Evolutionary conservation across 2,113 vertebrate species (phyloP).

Genomic region (Xenus cinereus): DNA sequence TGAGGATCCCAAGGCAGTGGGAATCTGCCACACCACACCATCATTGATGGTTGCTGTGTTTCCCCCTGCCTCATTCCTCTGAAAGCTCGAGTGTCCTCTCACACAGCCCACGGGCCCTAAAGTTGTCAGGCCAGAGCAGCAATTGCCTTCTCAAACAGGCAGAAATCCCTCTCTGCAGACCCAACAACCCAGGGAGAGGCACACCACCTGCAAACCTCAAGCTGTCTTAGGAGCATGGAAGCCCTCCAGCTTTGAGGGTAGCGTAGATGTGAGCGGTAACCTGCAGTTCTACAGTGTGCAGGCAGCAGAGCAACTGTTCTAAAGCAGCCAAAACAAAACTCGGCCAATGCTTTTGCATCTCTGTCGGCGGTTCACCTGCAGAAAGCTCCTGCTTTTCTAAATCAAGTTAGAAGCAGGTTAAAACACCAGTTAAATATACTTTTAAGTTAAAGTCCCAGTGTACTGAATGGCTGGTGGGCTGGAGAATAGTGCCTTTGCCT

Average conservation of each 20-base stretch:
- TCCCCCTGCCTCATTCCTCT: not conserved
- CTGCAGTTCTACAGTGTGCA: not conserved
- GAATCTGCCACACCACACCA: not conserved
- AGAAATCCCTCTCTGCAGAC: not conserved
- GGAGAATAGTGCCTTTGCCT: not conserved
- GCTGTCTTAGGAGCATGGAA: not conserved
- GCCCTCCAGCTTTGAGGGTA: not conserved
- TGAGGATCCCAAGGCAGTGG: not conserved
- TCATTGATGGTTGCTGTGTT: accelerated
- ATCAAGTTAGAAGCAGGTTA: not conserved
- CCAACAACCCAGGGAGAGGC: not conserved
- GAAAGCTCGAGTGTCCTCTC: not conserved
- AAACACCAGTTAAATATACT: not conserved
- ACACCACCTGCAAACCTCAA: not conserved
- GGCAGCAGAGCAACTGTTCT: not conserved
- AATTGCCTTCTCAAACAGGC: not conserved
- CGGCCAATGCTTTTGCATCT: not conserved
- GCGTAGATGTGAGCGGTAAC: accelerated
- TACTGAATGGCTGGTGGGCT: not conserved
- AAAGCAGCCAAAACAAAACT: not conserved
- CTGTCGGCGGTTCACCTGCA: not conserved
- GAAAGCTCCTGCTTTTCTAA: not conserved
- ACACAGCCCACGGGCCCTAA: not conserved
- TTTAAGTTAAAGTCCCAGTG: not conserved
- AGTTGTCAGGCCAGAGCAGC: not conserved